These are phyloP conservation scores for Anthoptus insignis DNA, from an alignment of 2,888 invertebrate genomes.

Conservation along the genomic window DNA sequence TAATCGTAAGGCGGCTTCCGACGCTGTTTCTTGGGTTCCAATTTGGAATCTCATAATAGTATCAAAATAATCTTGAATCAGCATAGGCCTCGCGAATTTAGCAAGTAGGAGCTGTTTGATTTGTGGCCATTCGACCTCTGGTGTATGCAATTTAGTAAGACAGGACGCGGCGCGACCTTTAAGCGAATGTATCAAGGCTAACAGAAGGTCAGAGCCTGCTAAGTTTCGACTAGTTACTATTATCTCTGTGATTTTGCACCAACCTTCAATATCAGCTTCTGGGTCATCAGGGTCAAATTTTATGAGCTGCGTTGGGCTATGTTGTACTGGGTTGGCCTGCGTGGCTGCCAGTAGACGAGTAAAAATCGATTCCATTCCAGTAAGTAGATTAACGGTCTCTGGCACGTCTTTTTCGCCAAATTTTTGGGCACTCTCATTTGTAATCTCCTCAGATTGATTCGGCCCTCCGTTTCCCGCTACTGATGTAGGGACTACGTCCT, in stretches of 20 bases:
- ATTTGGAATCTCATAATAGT: slow-evolving; percentile 37
- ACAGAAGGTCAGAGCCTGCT: slow-evolving; percentile 13
- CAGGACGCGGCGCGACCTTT: slow-evolving; percentile 35
- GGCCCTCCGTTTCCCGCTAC: neutral
- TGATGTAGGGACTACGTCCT: slow-evolving; percentile 4
- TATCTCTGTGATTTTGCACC: slow-evolving; percentile 37
- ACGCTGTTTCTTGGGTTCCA: slow-evolving; percentile 30
- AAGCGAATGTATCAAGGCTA: slow-evolving; percentile 27
- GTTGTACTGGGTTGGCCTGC: neutral
- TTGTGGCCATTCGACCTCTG: slow-evolving; percentile 33
- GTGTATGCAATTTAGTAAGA: slow-evolving; percentile 28
- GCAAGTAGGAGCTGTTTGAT: slow-evolving; percentile 35
- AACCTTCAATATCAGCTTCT: slow-evolving; percentile 37
- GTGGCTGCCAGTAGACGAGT: slow-evolving; percentile 2
- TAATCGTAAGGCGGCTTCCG: slow-evolving; percentile 35
- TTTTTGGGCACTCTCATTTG: neutral
- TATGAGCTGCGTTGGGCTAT: slow-evolving; percentile 19
- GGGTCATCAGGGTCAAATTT: slow-evolving; percentile 32
- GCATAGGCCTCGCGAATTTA: slow-evolving; percentile 31
- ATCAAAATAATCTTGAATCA: slow-evolving; percentile 42
- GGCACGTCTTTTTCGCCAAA: neutral
- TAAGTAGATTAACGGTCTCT: neutral
- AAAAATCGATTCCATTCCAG: slow-evolving; percentile 1
- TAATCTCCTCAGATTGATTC: slow-evolving; percentile 2
- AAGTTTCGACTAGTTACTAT: slow-evolving; percentile 24